Base-by-base conservation (phyloP, 2,888 invertebrate species). In the Polietes domitor region DNA sequence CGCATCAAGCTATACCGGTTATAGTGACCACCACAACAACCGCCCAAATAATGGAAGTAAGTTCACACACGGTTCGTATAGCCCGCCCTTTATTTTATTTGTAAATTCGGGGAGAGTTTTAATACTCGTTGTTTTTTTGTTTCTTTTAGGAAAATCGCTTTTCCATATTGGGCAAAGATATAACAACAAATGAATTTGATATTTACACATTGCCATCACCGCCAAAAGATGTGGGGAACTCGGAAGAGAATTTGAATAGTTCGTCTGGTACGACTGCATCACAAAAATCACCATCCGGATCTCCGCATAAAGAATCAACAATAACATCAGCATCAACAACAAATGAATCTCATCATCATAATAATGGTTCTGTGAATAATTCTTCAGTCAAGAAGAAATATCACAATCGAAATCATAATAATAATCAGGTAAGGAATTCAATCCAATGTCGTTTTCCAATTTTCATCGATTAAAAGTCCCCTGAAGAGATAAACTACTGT, bases 211-310 rank as follows among this genome's bases (percentile, higher is more conserved):
- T 90, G 80, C 89, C 89, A 4, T 87, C 87, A 70, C 80, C 87
- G 43, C 88, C 89, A 61, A 80, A 82, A 26, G 65, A 86, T 24
- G 28, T 28, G 26, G 28, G 28, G 15, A 80, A 77, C 72, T 72
- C 77, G 0, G 79, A 82, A 58, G 73, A 86, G 37, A 86, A 87
- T 28, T 80, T 90, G 37, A 88, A 90, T 80, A 87, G 87, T 70
- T 89, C 89, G 72, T 87, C 87, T 77, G 90, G 87, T 19, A 89
- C 90, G 24, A 89, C 89, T 41, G 86, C 87, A 55, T 90, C 89
- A 41, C 87, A 87, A 85, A 82, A 85, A 55, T 88, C 90, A 0
- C 86, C 85, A 58, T 78, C 86, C 15, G 79, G 43, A 79, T 85
- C 85, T 74, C 82, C 28, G 19, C 89, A 72, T 19, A 81, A 81